Evolutionary conservation across 2,113 vertebrate species (phyloP).

Genomic region (Ptilonorhynchus violaceus): DNA sequence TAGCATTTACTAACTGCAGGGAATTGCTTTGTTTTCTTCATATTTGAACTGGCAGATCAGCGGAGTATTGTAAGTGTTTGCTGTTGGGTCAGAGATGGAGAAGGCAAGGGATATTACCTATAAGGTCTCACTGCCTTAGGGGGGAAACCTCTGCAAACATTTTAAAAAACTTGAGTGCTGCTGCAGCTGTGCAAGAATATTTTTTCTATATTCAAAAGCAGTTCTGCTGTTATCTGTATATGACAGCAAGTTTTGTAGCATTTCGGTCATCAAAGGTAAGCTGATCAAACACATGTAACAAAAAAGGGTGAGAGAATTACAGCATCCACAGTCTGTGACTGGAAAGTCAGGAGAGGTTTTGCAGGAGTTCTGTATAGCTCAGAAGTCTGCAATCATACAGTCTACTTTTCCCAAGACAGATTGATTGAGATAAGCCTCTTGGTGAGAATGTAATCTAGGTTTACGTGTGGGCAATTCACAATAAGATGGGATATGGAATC

Average conservation of each 20-base stretch:
- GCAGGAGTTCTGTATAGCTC: neutral
- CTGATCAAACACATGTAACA: accelerated
- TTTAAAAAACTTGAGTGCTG: neutral
- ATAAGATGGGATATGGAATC: neutral
- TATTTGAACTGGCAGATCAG: neutral
- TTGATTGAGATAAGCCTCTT: neutral
- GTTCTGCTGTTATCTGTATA: neutral
- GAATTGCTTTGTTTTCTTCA: neutral
- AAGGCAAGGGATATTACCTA: neutral
- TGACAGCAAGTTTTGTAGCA: neutral
- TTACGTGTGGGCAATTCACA: neutral
- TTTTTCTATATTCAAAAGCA: neutral
- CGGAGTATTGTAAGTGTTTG: neutral
- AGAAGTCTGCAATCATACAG: neutral
- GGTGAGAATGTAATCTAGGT: neutral
- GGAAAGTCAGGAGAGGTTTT: neutral
- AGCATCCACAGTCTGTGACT: accelerated
- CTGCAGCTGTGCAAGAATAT: neutral
- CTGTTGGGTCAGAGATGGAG: neutral
- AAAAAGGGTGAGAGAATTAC: neutral
- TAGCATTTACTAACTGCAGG: neutral
- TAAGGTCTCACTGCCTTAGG: neutral
- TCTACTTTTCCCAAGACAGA: neutral
- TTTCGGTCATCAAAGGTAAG: neutral
- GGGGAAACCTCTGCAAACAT: neutral